Evolutionary conservation across 2,113 vertebrate genomes (phyloP), one percentile per base, ranked within the genome.

Genomic region (Chlamydotis undulata): DNA sequence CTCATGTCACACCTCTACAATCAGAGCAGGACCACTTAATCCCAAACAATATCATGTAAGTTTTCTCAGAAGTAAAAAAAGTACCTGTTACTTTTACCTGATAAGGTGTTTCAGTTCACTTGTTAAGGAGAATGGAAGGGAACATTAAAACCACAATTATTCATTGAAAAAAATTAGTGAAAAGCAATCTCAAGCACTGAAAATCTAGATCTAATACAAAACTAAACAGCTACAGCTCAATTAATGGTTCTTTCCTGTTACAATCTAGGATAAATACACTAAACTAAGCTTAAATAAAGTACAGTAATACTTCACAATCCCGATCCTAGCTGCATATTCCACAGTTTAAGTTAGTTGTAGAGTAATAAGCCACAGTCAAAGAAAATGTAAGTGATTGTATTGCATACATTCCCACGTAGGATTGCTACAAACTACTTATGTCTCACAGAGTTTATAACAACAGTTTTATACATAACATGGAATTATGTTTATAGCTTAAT

Each of bases 391-490:
- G 5, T 28, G 3, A 26, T 13, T 1, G 11, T 2, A 2, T 25
- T 14, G 1, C 3, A 19, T 8, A 0, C 1, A 6, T 33, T 69
- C 6, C 3, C 7, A 7, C 3, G 0, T 1, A 25, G 37, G 0
- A 9, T 1, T 6, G 0, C 6, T 45, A 35, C 7, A 84, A 43
- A 3, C 8, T 53, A 45, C 2, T 5, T 2, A 6, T 1, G 0
- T 17, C 8, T 33, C 28, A 28, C 0, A 12, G 0, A 17, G 4
- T 6, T 41, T 24, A 12, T 5, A 61, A 39, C 1, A 11, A 5
- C 6, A 12, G 4, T 14, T 63, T 29, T 19, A 35, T 1, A 0
- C 4, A 19, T 19, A 47, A 53, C 1, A 47, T 1, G 0, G 6
- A 3, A 16, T 19, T 2, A 28, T 2, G 4, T 19, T 37, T 14